These are phyloP conservation scores for Dasypogon diadema DNA, from an alignment of 2,888 invertebrate species.

Conservation along the genomic window DNA sequence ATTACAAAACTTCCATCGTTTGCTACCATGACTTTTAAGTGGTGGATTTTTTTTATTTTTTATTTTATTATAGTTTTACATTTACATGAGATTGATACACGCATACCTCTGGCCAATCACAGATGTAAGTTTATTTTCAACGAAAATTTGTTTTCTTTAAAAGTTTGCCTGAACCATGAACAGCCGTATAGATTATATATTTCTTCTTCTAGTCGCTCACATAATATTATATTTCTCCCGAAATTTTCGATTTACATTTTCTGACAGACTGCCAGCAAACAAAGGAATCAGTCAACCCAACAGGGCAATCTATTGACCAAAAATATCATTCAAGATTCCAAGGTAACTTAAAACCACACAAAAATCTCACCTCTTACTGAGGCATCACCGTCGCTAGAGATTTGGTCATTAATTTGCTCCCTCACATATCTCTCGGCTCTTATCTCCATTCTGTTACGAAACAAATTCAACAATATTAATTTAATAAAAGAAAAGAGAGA, in stretches of 20 bases:
- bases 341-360: constrained; percentile 52
- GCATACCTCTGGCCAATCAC: too few relatives aligned
- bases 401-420: constrained; percentile 13
- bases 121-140: too few relatives aligned
- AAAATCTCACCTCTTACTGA: constrained; percentile 46
- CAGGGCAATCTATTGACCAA: constrained; percentile 7
- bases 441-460: constrained; percentile 21
- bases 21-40: too few relatives aligned
- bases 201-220: too few relatives aligned
- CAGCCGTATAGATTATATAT: too few relatives aligned
- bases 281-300: constrained; percentile 50
- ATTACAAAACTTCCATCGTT: too few relatives aligned
- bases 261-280: constrained; percentile 12
- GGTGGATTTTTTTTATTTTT: too few relatives aligned
- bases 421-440: constrained; percentile 3
- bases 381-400: constrained; percentile 7
- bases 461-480: constrained; percentile 46
- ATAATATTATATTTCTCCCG: constrained; percentile 23
- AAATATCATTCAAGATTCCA: constrained; percentile 30
- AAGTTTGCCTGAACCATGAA: too few relatives aligned
- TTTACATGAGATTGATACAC: too few relatives aligned
- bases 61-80: too few relatives aligned
- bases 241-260: constrained; percentile 14
- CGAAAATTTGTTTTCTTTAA: too few relatives aligned
- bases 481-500: constrained; percentile 36